phyloP scores from a whole-genome alignment of 2,113 vertebrate genomes.

The Alaudala cheleensis region DNA sequence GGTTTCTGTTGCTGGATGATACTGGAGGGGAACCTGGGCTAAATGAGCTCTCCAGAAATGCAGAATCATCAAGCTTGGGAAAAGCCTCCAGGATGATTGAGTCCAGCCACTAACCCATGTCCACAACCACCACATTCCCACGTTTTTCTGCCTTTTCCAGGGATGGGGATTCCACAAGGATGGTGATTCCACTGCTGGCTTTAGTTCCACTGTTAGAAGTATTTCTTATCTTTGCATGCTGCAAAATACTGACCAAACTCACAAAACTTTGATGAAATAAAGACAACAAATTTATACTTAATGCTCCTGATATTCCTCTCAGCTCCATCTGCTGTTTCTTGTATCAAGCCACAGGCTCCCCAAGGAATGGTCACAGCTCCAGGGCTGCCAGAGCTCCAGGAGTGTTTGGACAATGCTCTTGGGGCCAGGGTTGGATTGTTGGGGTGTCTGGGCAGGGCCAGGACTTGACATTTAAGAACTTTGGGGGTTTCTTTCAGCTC shows the following conservation, averaged over 20 bases:
- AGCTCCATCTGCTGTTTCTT: not conserved
- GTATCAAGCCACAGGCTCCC: not conserved
- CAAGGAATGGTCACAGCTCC: not conserved
- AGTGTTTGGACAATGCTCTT: rapidly evolving
- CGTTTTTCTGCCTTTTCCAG: not conserved
- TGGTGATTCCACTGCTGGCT: not conserved
- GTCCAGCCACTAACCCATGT: not conserved
- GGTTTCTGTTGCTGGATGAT: not conserved
- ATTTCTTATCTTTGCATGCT: not conserved
- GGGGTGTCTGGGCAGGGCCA: not conserved
- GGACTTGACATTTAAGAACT: not conserved
- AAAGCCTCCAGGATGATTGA: not conserved
- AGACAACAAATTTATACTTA: not conserved
- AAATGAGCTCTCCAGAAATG: not conserved
- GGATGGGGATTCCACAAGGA: not conserved
- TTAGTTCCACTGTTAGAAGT: not conserved
- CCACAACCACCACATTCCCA: not conserved
- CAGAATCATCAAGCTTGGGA: not conserved
- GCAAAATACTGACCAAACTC: not conserved
- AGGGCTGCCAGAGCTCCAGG: not conserved
- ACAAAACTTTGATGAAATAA: not conserved
- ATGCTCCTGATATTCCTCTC: not conserved
- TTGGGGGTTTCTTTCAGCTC: not conserved
- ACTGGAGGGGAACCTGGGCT: not conserved
- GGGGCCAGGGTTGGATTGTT: not conserved